A percentile compares a stretch with the other conserved stretches of the same genome.
Conservation (phyloP, 2,797 vertebrate genomes). For the Myotis myotis region DNA sequence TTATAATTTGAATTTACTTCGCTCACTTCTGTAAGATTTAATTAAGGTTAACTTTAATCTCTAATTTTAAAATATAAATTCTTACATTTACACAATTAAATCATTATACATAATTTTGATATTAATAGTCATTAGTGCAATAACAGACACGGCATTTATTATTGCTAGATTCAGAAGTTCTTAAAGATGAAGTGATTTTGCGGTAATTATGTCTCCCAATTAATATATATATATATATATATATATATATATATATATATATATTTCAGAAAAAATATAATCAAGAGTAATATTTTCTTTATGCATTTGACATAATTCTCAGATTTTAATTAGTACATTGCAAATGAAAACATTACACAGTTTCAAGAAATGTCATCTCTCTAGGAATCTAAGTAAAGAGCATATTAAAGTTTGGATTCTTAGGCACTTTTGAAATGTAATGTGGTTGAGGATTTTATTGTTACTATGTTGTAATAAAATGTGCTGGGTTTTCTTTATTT, state of each 20-base stretch:
- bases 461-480: constrained; percentile 41
- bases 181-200: neutral
- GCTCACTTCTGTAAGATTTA: constrained; percentile 82
- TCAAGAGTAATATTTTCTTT: neutral
- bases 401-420: neutral
- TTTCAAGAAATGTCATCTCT: neutral
- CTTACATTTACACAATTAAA: constrained; percentile 70
- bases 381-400: neutral
- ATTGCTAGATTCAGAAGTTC: neutral
- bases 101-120: constrained; percentile 76
- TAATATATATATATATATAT: neutral
- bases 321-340: constrained; percentile 21
- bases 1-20: constrained; percentile 76
- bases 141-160: neutral
- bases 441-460: neutral
- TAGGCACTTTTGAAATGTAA: neutral
- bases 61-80: constrained; percentile 83
- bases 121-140: constrained; percentile 55
- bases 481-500: neutral
- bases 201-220: neutral
- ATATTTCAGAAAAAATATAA: constrained; percentile 9
- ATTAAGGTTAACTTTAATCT: constrained; percentile 84
- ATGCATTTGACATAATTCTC: neutral
- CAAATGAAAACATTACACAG: neutral
- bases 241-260: neutral